Base-by-base conservation (phyloP, 1,140 invertebrate species). In the Trichonephila clavata region DNA sequence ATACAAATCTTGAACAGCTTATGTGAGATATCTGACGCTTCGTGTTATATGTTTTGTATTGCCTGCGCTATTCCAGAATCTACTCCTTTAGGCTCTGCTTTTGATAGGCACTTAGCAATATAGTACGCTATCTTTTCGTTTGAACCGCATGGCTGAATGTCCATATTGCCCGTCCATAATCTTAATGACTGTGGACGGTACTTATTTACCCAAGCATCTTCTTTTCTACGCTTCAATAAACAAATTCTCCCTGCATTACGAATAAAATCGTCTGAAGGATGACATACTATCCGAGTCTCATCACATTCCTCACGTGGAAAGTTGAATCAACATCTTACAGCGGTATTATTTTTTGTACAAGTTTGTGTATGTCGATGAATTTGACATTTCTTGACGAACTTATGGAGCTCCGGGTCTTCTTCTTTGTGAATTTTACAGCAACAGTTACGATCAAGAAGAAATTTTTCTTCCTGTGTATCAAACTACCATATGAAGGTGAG, bases 401-500 rank as follows among this genome's bases (percentile, higher is more conserved):
- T 20, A 21, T 63, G 6, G 13, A 63, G 61, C 61, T 63, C 7
- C 21, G 61, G n/a, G n/a, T n/a, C n/a, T n/a, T n/a, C 18, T 16
- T 63, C 18, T 63, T 63, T 10, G 4, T 8, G 61, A 10, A 63
- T 10, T 18, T 63, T 20, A 20, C 61, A 63, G 8, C 10, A 16
- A 20, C 61, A 63, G 8, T 16, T 20, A 63, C 61, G 61, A 63
- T 63, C 61, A 20, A 63, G 8, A 4, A 16, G 71, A 18, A 32
- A 7, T 32, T 94, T 95, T 94, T 20, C 7, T 8, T 63, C 61
- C n/a, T n/a, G n/a, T n/a, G n/a, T n/a, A n/a, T n/a, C n/a, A n/a
- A n/a, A n/a, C n/a, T 2, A 96, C 92, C 83, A 95, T 95, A 91
- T 96, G 96, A 16, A 96, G 80, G 94, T 96, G 96, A 24, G 96